Percentiles rank a stretch among this genome's conserved stretches.
These are phyloP conservation scores for Rhagoletis pomonella DNA, from an alignment of 1,140 invertebrate species.

Conservation along the genomic window DNA sequence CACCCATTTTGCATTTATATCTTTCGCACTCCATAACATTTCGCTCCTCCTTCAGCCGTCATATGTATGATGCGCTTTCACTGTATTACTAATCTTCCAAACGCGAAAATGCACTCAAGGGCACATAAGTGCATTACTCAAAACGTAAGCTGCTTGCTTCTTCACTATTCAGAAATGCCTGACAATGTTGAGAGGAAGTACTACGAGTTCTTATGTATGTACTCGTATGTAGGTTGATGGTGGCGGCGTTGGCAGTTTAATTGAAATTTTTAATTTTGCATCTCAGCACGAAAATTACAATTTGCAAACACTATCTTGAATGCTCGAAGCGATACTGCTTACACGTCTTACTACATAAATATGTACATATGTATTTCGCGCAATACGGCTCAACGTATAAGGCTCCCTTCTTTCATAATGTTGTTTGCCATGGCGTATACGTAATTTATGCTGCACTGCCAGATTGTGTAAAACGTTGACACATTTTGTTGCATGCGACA, in stretches of 20 bases:
- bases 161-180: no score
- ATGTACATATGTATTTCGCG: not conserved
- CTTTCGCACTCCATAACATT: not conserved
- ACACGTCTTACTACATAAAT: not conserved
- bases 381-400: not conserved
- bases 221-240: no score
- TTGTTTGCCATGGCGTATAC: not conserved
- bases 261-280: slow-evolving; percentile 50
- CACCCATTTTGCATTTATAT: not conserved
- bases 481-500: slow-evolving; percentile 22
- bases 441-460: slow-evolving; percentile 8
- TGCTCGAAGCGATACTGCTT: not conserved
- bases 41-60: not conserved
- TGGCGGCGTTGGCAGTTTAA: slow-evolving; percentile 35
- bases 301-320: not conserved
- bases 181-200: no score
- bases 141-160: not conserved
- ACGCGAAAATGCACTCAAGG: slow-evolving; percentile 48
- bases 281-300: slow-evolving; percentile 27
- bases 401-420: not conserved
- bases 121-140: slow-evolving; percentile 31
- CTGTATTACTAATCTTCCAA: slow-evolving; percentile 20
- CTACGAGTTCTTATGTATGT: no score
- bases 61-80: not conserved
- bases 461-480: not conserved